Conservation (phyloP, 1,140 invertebrate species). For the Meloidogyne hapla region DNA sequence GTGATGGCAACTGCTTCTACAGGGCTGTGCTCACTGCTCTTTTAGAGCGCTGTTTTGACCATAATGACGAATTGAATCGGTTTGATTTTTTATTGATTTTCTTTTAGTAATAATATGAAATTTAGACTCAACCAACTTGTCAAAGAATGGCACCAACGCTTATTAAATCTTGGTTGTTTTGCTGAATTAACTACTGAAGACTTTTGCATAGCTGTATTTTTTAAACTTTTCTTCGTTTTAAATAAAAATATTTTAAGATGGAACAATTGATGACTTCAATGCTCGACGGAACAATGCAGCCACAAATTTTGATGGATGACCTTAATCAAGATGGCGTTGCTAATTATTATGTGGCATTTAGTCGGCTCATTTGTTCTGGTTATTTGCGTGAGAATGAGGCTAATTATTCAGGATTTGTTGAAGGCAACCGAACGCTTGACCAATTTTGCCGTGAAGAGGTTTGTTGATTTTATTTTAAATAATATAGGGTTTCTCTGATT, state of each 20-base stretch:
- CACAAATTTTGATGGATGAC: constrained; percentile 42
- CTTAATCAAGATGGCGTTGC: constrained; percentile 48
- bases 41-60: constrained; percentile 42
- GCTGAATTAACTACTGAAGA: constrained; percentile 56
- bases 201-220: constrained; percentile 53
- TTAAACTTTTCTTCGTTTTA: constrained; percentile 12
- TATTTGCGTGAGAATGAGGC: constrained; percentile 50
- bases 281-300: constrained; percentile 33
- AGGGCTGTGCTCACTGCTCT: constrained; percentile 48
- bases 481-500: no score
- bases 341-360: constrained; percentile 55
- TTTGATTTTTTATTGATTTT: constrained; percentile 19
- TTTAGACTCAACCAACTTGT: constrained; percentile 31
- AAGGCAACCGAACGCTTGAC: constrained; percentile 45
- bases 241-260: constrained; percentile 37
- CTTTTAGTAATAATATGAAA: neutral
- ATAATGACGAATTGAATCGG: constrained; percentile 41
- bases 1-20: constrained; percentile 57
- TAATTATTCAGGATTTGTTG: constrained; percentile 48
- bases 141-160: constrained; percentile 43
- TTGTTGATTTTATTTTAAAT: no score
- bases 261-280: constrained; percentile 41
- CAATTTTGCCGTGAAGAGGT: constrained; percentile 48
- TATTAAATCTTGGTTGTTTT: constrained; percentile 45
- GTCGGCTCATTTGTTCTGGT: constrained; percentile 48